Conservation (phyloP, 2,113 vertebrate species). For the Phalacrocorax aristotelis region DNA sequence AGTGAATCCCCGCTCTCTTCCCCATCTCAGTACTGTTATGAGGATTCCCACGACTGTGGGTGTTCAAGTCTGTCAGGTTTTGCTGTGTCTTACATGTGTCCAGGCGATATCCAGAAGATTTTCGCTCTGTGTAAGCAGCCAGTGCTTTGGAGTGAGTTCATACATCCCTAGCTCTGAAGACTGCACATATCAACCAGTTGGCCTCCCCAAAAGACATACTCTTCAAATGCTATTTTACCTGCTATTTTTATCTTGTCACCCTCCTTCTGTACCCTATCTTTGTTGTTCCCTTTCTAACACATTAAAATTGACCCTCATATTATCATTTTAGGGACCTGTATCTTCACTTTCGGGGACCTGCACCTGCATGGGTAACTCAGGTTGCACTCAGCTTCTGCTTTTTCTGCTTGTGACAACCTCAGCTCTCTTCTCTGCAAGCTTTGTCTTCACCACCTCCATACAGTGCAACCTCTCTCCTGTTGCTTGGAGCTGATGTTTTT, state of each 20-base stretch:
- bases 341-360: neutral
- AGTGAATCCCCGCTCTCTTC: accelerated
- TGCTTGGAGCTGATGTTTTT: neutral
- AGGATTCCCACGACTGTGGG: neutral
- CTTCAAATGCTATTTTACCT: neutral
- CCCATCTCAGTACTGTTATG: neutral
- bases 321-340: neutral
- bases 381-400: neutral
- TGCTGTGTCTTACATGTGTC: neutral
- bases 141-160: neutral
- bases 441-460: neutral
- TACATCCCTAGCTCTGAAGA: neutral
- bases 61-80: neutral
- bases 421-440: neutral
- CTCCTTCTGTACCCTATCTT: neutral
- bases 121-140: neutral
- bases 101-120: neutral
- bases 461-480: neutral
- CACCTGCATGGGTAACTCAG: neutral
- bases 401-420: neutral
- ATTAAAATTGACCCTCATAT: neutral
- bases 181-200: neutral
- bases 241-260: neutral
- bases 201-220: neutral
- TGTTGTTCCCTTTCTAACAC: neutral